A percentile compares a stretch with the other conserved stretches of the same genome.
These are phyloP conservation scores for Chironomus riparius DNA, from an alignment of 2,888 invertebrate genomes.

Conservation along the genomic window DNA sequence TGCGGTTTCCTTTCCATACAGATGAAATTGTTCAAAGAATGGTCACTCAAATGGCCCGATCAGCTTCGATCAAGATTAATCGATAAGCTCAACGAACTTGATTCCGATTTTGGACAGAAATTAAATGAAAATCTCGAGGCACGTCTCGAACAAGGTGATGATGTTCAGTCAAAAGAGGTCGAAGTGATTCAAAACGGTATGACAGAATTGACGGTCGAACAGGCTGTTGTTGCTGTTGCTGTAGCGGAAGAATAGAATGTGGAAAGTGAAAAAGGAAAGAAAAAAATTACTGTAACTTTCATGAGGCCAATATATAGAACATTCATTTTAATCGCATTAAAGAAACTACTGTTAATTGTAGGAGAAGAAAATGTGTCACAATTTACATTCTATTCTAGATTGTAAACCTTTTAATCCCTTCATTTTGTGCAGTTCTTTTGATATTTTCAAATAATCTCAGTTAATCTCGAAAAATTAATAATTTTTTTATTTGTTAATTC, in stretches of 20 bases:
- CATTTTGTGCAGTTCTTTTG: no score
- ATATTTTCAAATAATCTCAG: no score
- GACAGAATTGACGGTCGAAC: slow-evolving; percentile 1
- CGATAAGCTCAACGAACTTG: slow-evolving; percentile 59
- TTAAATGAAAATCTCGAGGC: slow-evolving; percentile 46
- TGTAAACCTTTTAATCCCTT: no score
- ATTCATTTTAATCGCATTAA: no score
- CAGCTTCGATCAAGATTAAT: slow-evolving; percentile 63
- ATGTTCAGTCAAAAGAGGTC: background rate
- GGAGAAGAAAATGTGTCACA: no score
- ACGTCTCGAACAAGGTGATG: background rate
- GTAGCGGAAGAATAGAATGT: background rate
- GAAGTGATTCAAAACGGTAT: slow-evolving; percentile 10
- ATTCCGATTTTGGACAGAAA: slow-evolving; percentile 62
- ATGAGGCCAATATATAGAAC: no score
- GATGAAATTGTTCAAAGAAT: slow-evolving; percentile 75
- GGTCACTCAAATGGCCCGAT: slow-evolving; percentile 70
- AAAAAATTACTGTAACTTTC: background rate
- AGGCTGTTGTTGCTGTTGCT: background rate
- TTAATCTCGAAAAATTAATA: no score
- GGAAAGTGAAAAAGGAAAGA: background rate
- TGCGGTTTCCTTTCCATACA: slow-evolving; percentile 36
- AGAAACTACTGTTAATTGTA: no score
- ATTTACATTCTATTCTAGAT: no score
- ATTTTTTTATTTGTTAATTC: no score